Conservation (phyloP, 1,140 invertebrate species). For the Epicauta chinensis region DNA sequence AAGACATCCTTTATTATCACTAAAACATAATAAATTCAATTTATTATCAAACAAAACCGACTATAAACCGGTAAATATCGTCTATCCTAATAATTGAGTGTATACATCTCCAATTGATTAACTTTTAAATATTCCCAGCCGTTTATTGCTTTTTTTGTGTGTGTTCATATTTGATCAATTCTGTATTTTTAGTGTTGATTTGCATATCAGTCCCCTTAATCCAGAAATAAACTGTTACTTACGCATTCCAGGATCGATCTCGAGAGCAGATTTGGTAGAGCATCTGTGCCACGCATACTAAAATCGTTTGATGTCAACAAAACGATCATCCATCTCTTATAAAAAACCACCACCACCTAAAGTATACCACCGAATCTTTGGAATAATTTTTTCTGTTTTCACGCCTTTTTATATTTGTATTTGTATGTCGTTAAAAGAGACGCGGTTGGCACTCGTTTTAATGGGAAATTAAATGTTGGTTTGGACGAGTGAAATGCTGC, state of each 20-base stretch:
- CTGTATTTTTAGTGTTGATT: slow-evolving; percentile 13
- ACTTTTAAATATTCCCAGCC: no score
- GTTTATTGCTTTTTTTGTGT: background rate
- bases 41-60: slow-evolving; percentile 9
- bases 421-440: no score
- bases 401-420: no score
- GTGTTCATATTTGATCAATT: background rate
- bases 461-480: no score
- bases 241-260: slow-evolving; percentile 22
- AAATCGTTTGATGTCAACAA: background rate
- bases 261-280: slow-evolving; percentile 9
- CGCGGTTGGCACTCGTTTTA: no score
- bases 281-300: slow-evolving; percentile 13
- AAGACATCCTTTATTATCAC: slow-evolving; percentile 11
- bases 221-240: slow-evolving; percentile 25
- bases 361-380: no score
- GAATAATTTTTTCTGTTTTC: no score
- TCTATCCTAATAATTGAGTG: no score
- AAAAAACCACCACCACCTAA: no score
- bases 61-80: slow-evolving; percentile 2
- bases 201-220: slow-evolving; percentile 20
- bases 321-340: no score
- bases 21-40: slow-evolving; percentile 13
- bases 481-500: no score
- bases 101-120: no score